Conservation (phyloP, 2,113 vertebrate genomes). For the Microtus pennsylvanicus region DNA sequence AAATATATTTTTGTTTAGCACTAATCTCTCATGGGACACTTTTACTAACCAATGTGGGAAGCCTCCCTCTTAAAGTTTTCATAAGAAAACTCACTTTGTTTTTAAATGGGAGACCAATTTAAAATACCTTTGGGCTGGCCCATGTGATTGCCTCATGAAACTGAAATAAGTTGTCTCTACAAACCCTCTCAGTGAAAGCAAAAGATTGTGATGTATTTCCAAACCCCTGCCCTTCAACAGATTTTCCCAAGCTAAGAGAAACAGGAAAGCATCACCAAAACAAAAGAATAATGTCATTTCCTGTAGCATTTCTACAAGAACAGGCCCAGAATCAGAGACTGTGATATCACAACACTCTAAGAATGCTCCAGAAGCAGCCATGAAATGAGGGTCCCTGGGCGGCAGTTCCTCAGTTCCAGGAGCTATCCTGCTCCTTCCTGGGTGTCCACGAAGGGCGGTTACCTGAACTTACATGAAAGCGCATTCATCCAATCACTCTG, state of each 20-base stretch:
- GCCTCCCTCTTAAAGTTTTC: conserved; percentile 24
- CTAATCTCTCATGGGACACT: neutral
- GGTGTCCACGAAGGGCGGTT: neutral
- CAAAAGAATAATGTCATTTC: neutral
- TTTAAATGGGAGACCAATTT: neutral
- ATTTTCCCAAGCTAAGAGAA: conserved; percentile 42
- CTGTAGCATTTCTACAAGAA: conserved; percentile 6
- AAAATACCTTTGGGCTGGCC: conserved; percentile 9
- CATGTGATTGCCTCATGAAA: neutral
- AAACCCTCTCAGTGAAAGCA: conserved; percentile 49
- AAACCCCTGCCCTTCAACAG: neutral
- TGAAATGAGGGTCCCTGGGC: neutral
- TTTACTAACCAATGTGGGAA: neutral
- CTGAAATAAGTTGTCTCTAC: conserved; percentile 12
- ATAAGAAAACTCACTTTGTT: neutral
- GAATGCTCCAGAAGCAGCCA: neutral
- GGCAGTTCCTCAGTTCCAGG: neutral
- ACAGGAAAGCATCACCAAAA: neutral
- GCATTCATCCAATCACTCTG: neutral
- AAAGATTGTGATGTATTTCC: neutral
- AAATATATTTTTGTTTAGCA: neutral
- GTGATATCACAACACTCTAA: neutral
- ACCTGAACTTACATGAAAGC: neutral
- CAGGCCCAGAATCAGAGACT: conserved; percentile 29
- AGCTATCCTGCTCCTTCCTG: neutral